phyloP scores from a whole-genome alignment of 1,140 invertebrate genomes.

The Aphelenchoides fujianensis region DNA sequence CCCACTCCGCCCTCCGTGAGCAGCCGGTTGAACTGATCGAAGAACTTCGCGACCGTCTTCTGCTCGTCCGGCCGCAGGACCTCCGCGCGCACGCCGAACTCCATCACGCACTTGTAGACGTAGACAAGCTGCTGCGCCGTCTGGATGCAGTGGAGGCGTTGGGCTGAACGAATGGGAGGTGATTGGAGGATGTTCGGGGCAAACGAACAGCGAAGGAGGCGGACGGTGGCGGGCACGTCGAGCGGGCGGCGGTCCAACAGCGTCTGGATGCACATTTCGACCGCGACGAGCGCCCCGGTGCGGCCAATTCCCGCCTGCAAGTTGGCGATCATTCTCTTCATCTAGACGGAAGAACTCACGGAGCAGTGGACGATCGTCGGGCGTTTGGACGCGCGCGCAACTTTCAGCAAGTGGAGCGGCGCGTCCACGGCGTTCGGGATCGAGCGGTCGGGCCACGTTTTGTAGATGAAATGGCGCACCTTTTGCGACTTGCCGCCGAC shows the following conservation, averaged over 20 bases:
- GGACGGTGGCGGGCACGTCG: background rate
- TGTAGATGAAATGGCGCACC: too few species aligned
- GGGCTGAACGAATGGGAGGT: constrained; percentile 2
- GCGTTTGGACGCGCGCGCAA: background rate
- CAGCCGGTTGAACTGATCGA: too few species aligned
- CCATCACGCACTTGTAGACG: background rate
- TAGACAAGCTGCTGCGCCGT: background rate
- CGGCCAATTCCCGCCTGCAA: constrained; percentile 4
- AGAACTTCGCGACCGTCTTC: too few species aligned
- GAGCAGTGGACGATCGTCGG: constrained; percentile 18
- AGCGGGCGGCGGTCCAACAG: background rate
- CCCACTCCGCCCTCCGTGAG: too few species aligned
- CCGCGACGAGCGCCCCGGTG: background rate
- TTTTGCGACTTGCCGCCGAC: background rate
- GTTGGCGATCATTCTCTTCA: background rate
- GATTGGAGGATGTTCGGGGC: background rate
- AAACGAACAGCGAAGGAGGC: background rate
- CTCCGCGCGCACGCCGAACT: too few species aligned
- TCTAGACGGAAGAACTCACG: background rate
- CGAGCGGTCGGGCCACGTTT: constrained; percentile 2
- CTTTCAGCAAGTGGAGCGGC: constrained; percentile 15
- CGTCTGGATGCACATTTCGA: constrained; percentile 11
- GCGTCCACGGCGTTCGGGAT: constrained; percentile 7
- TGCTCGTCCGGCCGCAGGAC: too few species aligned
- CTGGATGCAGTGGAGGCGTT: constrained; percentile 6